phyloP scores from a whole-genome alignment of 2,113 vertebrate genomes.

The Chaetodon auriga region DNA sequence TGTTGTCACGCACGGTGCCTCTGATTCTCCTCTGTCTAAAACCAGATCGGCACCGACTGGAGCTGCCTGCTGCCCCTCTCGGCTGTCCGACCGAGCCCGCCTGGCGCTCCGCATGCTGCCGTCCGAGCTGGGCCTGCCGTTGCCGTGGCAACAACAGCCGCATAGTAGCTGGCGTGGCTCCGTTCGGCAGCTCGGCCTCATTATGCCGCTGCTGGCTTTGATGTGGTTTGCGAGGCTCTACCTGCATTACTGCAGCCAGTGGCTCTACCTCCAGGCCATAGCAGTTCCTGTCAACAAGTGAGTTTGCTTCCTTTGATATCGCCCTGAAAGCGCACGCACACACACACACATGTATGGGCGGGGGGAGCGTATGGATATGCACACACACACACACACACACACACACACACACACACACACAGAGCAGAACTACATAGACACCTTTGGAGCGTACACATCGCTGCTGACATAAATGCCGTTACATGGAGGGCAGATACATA shows the following conservation, averaged over 20 bases:
- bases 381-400: conserved; percentile 29
- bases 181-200: conserved; percentile 84
- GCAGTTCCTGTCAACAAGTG: conserved; percentile 93
- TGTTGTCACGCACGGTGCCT: background rate
- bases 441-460: conserved; percentile 9
- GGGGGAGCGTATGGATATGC: conserved; percentile 21
- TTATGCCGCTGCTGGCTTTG: conserved; percentile 84
- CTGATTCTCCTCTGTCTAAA: background rate
- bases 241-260: conserved; percentile 94
- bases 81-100: conserved; percentile 73
- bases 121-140: conserved; percentile 84
- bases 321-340: conserved; percentile 28
- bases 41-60: conserved; percentile 57
- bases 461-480: conserved; percentile 45
- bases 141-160: conserved; percentile 76
- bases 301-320: conserved; percentile 85
- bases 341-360: conserved; percentile 14
- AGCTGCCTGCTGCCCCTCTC: conserved; percentile 13
- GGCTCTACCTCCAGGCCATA: conserved; percentile 91
- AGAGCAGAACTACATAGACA: conserved; percentile 16
- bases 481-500: conserved; percentile 43
- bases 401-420: conserved; percentile 22
- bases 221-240: conserved; percentile 94
- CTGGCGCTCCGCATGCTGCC: conserved; percentile 79
- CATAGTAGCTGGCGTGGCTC: conserved; percentile 71